Evolutionary conservation across 2,797 vertebrate species (phyloP).

Genomic region (Mycteria americana): DNA sequence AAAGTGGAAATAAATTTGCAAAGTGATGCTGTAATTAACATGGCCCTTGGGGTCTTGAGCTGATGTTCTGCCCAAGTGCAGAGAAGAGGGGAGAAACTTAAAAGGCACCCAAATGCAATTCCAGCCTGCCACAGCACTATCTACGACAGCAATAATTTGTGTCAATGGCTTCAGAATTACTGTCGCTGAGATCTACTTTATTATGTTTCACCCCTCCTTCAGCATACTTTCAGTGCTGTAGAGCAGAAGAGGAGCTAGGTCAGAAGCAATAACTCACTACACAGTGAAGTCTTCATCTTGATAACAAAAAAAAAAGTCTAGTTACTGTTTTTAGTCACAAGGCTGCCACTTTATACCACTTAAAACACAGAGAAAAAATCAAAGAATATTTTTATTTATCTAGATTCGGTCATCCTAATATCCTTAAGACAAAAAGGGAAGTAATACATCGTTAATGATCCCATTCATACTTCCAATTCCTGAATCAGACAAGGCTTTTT

Average conservation of each 20-base stretch:
- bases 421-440: neutral
- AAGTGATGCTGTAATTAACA: conserved; percentile 10
- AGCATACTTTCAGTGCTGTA: neutral
- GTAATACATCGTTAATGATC: neutral
- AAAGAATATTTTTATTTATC: neutral
- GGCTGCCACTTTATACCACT: neutral
- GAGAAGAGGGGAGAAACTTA: neutral
- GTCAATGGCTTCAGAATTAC: conserved; percentile 12
- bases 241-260: neutral
- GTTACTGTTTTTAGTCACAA: neutral
- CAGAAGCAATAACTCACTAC: neutral
- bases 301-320: neutral
- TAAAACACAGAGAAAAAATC: neutral
- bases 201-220: neutral
- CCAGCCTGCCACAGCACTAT: neutral
- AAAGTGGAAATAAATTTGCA: neutral
- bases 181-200: neutral
- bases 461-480: neutral
- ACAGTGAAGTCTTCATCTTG: neutral
- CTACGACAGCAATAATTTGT: neutral
- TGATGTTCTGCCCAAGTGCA: neutral
- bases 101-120: conserved; percentile 7
- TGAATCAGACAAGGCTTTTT: neutral
- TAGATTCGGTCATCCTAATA: neutral
- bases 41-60: neutral